Conservation (phyloP, 2,113 vertebrate genomes). For the Thomomys bottae region DNA sequence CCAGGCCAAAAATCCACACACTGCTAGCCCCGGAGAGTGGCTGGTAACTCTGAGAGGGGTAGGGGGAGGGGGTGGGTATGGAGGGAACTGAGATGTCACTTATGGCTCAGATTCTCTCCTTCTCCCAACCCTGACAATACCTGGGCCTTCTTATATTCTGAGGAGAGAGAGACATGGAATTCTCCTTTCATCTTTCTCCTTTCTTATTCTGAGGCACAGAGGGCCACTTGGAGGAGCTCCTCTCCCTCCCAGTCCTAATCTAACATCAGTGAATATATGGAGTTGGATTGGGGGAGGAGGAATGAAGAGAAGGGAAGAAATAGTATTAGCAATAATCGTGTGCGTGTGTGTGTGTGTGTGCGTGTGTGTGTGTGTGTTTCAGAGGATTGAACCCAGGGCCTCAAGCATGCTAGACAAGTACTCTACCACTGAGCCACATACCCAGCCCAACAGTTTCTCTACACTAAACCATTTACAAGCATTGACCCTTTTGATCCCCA, state of each 20-base stretch:
- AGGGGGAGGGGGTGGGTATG: neutral
- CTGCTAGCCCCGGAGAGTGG: neutral
- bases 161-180: neutral
- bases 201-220: neutral
- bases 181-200: neutral
- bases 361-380: too few species aligned
- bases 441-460: neutral
- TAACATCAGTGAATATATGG: neutral
- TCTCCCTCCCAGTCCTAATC: neutral
- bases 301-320: neutral
- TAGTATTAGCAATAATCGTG: neutral
- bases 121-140: neutral
- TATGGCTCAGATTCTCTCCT: neutral
- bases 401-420: neutral
- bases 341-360: too few species aligned
- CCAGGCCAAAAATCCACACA: neutral
- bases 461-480: neutral
- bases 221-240: neutral
- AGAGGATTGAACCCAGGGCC: neutral
- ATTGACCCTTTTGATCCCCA: neutral
- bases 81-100: neutral
- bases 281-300: neutral
- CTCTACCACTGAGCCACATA: neutral
- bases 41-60: neutral
- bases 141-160: neutral